A percentile compares a stretch with the other conserved stretches of the same genome.
phyloP scores from a whole-genome alignment of 92 coral and sea anemone genomes.

The Palythoa heliodiscus region DNA sequence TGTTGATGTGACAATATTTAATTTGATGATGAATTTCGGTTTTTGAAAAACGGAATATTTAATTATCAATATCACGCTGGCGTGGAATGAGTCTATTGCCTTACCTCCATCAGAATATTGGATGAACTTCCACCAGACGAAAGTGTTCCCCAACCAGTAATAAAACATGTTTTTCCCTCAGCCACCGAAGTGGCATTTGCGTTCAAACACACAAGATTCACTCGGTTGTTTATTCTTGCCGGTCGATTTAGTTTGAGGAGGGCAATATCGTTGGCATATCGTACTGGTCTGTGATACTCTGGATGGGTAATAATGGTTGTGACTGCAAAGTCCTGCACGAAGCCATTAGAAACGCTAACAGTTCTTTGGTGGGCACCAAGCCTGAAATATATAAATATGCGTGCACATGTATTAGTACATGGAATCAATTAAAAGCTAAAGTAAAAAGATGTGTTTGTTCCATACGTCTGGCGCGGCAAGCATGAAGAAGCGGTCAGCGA shows the following conservation, averaged over 20 bases:
- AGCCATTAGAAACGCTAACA: background rate
- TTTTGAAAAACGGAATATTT: no score
- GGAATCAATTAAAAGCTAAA: no score
- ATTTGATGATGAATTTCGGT: no score
- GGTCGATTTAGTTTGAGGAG: no score
- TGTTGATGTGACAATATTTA: no score
- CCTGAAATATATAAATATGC: background rate
- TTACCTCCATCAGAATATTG: conserved; percentile 20
- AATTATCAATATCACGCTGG: no score
- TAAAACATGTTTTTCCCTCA: conserved; percentile 21
- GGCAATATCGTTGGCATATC: background rate
- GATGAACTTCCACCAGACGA: conserved; percentile 28
- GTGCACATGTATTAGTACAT: no score
- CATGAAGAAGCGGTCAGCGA: no score
- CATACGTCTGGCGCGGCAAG: no score
- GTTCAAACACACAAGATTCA: background rate
- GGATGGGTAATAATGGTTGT: conserved; percentile 21
- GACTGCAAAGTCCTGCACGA: conserved; percentile 7
- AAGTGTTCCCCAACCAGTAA: conserved; percentile 30
- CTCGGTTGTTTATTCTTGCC: no score
- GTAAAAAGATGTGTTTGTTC: no score
- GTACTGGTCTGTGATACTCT: conserved; percentile 5
- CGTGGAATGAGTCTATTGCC: no score
- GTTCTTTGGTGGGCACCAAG: conserved; percentile 18
- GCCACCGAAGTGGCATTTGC: background rate